A percentile compares a stretch with the other conserved stretches of the same genome.
These are phyloP conservation scores for Hydraecia micacea DNA, from an alignment of 2,888 invertebrate genomes.

Conservation along the genomic window DNA sequence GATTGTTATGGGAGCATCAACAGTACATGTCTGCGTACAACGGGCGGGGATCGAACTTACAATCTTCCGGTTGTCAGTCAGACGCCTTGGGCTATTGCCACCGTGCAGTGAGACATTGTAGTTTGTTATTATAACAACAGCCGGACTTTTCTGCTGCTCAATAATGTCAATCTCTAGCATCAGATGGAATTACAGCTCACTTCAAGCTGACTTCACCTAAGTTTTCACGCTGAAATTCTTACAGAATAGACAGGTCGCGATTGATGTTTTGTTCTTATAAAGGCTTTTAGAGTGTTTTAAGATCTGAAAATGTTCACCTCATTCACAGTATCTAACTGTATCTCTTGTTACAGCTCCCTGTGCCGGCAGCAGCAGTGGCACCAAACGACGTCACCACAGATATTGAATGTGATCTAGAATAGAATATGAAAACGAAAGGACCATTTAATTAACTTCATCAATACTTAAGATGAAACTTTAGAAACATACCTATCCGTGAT, in stretches of 20 bases:
- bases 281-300: background rate
- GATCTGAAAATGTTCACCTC: background rate
- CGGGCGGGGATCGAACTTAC: background rate
- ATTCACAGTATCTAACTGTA: background rate
- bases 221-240: background rate
- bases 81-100: background rate
- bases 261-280: background rate
- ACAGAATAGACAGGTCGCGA: background rate
- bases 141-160: background rate
- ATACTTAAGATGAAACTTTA: background rate
- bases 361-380: constrained; percentile 8
- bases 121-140: background rate
- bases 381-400: constrained; percentile 18
- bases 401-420: constrained; percentile 25
- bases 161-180: background rate
- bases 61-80: background rate
- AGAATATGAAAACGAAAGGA: background rate
- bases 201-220: background rate
- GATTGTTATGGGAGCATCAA: background rate
- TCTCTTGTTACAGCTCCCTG: constrained; percentile 50
- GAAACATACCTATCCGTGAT: background rate
- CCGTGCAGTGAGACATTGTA: background rate
- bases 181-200: background rate
- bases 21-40: background rate
- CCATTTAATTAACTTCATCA: background rate